A percentile compares a stretch with the other conserved stretches of the same genome.
Conservation (phyloP, 2,113 vertebrate genomes). For the Ceratotherium simum region DNA sequence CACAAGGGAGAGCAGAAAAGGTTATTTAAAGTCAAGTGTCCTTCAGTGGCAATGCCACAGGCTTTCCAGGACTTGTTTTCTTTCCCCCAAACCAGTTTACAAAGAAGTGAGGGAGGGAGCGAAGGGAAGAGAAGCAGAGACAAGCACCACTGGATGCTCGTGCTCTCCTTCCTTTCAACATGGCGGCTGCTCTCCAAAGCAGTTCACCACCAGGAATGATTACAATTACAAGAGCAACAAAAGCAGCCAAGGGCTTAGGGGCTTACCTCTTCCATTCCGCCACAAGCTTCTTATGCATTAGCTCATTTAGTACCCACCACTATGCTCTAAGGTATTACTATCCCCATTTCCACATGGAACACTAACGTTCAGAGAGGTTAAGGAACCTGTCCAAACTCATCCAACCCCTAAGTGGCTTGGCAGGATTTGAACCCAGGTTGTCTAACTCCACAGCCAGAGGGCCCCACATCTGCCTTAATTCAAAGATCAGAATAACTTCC, state of each 20-base stretch:
- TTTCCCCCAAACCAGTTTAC: neutral
- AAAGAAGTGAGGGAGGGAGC: neutral
- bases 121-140: neutral
- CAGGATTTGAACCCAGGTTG: neutral
- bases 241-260: neutral
- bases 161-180: too few species aligned
- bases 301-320: neutral
- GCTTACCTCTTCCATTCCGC: neutral
- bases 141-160: rapidly evolving
- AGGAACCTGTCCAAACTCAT: neutral
- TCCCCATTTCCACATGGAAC: neutral
- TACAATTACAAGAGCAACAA: neutral
- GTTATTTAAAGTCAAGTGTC: neutral
- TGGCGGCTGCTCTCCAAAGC: neutral
- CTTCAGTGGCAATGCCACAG: neutral
- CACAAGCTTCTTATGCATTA: neutral
- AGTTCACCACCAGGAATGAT: neutral
- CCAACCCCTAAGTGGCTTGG: neutral
- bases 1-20: neutral
- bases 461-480: neutral
- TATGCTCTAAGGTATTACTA: neutral
- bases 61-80: neutral
- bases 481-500: neutral
- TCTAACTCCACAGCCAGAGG: neutral
- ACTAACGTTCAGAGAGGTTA: neutral